Percentiles rank a stretch among this genome's conserved stretches.
Conservation (phyloP, 2,113 vertebrate species). For the Malurus melanocephalus region DNA sequence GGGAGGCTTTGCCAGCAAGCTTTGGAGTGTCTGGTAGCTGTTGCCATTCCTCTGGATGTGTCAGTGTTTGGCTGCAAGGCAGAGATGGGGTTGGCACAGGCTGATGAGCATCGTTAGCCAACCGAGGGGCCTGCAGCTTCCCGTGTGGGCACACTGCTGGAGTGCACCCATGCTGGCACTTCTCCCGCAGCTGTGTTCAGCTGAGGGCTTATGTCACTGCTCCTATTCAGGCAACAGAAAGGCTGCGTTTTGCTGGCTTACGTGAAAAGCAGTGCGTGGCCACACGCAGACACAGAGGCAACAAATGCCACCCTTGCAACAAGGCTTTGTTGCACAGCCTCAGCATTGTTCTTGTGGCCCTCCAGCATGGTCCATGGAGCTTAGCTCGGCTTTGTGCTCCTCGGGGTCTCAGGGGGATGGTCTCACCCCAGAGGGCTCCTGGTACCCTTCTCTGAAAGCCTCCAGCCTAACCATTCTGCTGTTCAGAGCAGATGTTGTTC, state of each 20-base stretch:
- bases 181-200: slow-evolving; percentile 39
- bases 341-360: slow-evolving; percentile 53
- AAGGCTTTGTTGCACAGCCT: slow-evolving; percentile 52
- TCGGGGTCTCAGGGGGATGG: neutral
- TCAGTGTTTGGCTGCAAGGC: neutral
- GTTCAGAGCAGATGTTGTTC: neutral
- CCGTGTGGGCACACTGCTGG: neutral
- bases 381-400: slow-evolving; percentile 24
- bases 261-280: slow-evolving; percentile 52
- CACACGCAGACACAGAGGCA: slow-evolving; percentile 40
- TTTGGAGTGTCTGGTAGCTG: neutral
- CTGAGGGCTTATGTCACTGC: slow-evolving; percentile 57
- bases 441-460: neutral
- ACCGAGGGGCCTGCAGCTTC: neutral
- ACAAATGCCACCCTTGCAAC: slow-evolving; percentile 57
- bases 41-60: neutral
- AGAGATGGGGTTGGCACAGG: neutral
- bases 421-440: neutral
- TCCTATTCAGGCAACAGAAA: slow-evolving; percentile 55
- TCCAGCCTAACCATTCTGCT: neutral
- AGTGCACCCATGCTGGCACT: slow-evolving; percentile 37
- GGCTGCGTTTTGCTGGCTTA: slow-evolving; percentile 57
- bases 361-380: slow-evolving; percentile 40
- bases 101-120: neutral
- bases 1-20: neutral